phyloP scores from a whole-genome alignment of 2,888 invertebrate genomes.

The Kuschelorhynchus macadamiae region DNA sequence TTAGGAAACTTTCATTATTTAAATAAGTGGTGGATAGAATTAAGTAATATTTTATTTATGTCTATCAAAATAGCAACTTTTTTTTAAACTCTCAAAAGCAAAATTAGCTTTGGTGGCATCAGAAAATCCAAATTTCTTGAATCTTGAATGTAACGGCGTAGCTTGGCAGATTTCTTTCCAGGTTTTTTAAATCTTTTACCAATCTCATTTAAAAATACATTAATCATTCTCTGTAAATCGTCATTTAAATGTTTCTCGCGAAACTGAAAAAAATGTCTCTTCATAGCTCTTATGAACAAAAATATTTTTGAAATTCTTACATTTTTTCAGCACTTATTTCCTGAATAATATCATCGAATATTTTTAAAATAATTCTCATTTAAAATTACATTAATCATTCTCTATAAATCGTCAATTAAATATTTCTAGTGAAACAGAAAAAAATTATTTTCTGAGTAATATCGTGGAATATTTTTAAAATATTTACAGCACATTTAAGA shows the following conservation, averaged over 20 bases:
- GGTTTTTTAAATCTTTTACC: background rate
- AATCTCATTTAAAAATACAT: constrained; percentile 3
- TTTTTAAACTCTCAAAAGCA: background rate
- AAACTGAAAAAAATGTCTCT: background rate
- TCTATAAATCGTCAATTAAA: too few species aligned
- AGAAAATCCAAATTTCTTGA: constrained; percentile 4
- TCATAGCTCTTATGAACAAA: background rate
- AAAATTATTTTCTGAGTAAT: too few species aligned
- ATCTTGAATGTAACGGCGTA: background rate
- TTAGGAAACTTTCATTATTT: too few species aligned
- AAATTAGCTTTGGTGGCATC: constrained; percentile 7
- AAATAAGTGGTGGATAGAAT: too few species aligned
- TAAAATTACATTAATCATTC: too few species aligned
- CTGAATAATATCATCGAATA: background rate
- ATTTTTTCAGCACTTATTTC: background rate
- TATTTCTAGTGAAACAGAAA: too few species aligned
- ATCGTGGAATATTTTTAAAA: constrained; percentile 2
- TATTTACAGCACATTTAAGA: constrained; percentile 5
- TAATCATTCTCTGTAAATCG: constrained; percentile 2
- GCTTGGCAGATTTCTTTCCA: constrained; percentile 5
- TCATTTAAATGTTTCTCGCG: background rate
- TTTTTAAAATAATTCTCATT: background rate
- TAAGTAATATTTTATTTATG: too few species aligned
- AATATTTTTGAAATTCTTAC: constrained; percentile 1
- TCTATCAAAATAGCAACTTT: background rate